These are phyloP conservation scores for Saguinus imperator DNA, from an alignment of 2,113 vertebrate species.

Conservation along the genomic window DNA sequence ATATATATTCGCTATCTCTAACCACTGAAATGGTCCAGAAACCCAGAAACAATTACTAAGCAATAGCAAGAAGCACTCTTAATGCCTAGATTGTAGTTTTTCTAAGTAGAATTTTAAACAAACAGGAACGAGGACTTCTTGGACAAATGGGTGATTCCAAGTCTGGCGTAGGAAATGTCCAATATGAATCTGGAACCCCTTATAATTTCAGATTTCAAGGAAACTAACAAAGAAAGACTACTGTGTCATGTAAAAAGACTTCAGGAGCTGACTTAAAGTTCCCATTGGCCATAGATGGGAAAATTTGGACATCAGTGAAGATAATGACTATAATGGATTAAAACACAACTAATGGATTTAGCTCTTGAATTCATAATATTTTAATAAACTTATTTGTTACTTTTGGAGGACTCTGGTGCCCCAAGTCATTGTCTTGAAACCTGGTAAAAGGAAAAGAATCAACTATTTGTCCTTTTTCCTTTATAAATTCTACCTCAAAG, in stretches of 20 bases:
- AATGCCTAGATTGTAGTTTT: neutral
- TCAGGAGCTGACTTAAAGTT: neutral
- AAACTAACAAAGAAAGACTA: neutral
- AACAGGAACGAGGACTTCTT: neutral
- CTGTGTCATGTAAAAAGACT: neutral
- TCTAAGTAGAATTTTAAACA: neutral
- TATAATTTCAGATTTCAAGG: constrained; percentile 6
- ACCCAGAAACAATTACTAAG: neutral
- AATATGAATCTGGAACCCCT: neutral
- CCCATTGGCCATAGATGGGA: neutral
- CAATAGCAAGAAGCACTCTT: neutral
- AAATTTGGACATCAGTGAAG: neutral
- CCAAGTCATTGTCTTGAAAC: constrained; percentile 5
- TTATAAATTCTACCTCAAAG: neutral
- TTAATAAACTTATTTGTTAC: neutral
- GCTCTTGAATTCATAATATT: neutral
- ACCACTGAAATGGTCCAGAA: neutral
- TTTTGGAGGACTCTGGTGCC: neutral
- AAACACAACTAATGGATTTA: neutral
- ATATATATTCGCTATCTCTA: neutral
- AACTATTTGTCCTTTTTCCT: neutral
- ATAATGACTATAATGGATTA: neutral
- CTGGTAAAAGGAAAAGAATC: neutral
- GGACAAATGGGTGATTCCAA: neutral
- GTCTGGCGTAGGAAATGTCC: neutral